Evolutionary conservation across 1,140 invertebrate genomes (phyloP), one percentile per base, ranked within the genome.

Genomic region (Drosophila mauritiana): DNA sequence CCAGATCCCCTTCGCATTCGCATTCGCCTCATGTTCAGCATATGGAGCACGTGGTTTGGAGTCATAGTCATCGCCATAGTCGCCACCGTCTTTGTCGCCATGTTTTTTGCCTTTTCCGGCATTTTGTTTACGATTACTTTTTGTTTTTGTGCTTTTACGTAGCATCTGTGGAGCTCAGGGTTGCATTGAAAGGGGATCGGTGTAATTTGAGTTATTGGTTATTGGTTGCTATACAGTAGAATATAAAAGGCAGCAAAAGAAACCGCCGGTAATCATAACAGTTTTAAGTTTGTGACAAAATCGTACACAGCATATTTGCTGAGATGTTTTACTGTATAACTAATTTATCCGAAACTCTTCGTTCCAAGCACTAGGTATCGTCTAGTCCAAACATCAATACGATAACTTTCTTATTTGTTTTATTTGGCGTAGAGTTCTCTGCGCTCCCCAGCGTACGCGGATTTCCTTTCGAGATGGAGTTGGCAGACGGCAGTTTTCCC

Each of bases 41-140:
- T 85, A 80, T 85, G 81, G 73, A 68, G 73, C 83, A 82, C 83
- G 83, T 82, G 78, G 78, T 36, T 34, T 67, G 65, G 36, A 52
- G 48, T 48, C 36, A 37, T 40, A 48, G 40, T 7, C 46, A 37
- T 40, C 40, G 34, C 6, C 27, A 49, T 64, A 39, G 36, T 31
- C 37, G 37, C 31, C 39, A 25, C 58, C 52, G 54, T 72, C 70
- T 53, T 74, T 78, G 77, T 81, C 73, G 81, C 82, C 78, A 86
- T 88, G 65, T 84, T 88, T 78, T 85, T 75, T 74, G 79, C 84
- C 84, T 89, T 88, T 89, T 88, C 84, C 84, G 84, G 84, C 84
- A 89, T 88, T 88, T 88, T 88, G 83, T 84, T 88, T 88, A 89
- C 84, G 73, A 83, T 88, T 88, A 63, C 72, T 48, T 55, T 51